A percentile compares a stretch with the other conserved stretches of the same genome.
phyloP scores from a whole-genome alignment of 2,888 invertebrate species.

The Cremastobaeus sp. region DNA sequence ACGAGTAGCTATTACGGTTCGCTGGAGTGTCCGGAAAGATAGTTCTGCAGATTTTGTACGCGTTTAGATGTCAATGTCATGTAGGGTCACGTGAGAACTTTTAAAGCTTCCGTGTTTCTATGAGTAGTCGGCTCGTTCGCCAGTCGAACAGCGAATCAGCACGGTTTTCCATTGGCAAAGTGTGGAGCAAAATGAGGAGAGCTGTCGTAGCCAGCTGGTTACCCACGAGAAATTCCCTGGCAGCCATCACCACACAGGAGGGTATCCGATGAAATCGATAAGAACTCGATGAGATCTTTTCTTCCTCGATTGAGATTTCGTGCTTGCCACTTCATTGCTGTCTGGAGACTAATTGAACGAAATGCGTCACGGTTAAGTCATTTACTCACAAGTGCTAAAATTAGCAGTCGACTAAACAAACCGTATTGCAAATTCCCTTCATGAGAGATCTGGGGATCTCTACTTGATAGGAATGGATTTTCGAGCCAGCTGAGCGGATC shows the following conservation, averaged over 20 bases:
- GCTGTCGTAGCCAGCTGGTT: constrained; percentile 74
- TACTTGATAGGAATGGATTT: no score
- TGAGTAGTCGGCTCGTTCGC: constrained; percentile 38
- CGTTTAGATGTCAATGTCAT: constrained; percentile 58
- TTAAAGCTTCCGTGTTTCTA: constrained; percentile 44
- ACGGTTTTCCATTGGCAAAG: constrained; percentile 52
- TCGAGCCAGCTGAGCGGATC: no score
- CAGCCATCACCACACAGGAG: constrained; percentile 65
- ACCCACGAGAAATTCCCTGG: constrained; percentile 73
- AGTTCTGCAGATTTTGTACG: constrained; percentile 22
- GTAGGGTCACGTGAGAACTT: constrained; percentile 54
- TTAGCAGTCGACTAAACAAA: no score
- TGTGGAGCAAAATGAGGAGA: constrained; percentile 69
- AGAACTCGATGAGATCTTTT: constrained; percentile 58
- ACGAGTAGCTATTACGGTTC: no score
- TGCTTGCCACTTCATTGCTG: constrained; percentile 30
- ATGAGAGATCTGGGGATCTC: no score
- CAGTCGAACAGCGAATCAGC: constrained; percentile 50
- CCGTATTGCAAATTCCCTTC: no score
- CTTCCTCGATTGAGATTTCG: constrained; percentile 50
- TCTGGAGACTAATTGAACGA: constrained; percentile 21
- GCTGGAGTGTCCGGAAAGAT: no score
- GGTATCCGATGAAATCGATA: constrained; percentile 73
- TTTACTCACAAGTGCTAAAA: no score
- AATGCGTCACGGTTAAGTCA: constrained; percentile 11